phyloP scores from a whole-genome alignment of 2,113 vertebrate species.

The Microcebus murinus region DNA sequence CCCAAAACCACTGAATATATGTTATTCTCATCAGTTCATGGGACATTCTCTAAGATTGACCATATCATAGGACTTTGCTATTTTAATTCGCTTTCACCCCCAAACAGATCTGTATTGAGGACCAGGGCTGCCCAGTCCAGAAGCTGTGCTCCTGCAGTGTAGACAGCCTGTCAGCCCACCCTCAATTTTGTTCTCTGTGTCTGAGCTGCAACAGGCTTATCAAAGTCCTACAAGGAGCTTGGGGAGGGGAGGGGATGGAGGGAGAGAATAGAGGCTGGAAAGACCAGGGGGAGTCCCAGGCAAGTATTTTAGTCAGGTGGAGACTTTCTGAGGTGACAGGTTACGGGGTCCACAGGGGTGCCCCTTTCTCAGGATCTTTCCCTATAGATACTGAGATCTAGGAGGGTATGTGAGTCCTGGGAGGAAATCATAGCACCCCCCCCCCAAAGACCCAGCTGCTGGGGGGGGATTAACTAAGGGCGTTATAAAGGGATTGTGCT shows the following conservation, averaged over 20 bases:
- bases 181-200: not conserved
- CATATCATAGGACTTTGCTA: not conserved
- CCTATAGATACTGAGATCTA: not conserved
- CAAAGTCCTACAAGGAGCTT: not conserved
- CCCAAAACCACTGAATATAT: no score
- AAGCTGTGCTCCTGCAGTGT: not conserved
- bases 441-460: not conserved
- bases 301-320: not conserved
- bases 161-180: rapidly evolving
- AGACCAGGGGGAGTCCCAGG: not conserved
- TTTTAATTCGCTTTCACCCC: not conserved
- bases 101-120: not conserved
- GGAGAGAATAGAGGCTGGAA: not conserved
- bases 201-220: not conserved
- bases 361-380: not conserved
- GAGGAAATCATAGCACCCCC: not conserved
- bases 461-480: not conserved
- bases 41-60: no score
- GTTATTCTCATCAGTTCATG: no score
- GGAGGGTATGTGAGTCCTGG: not conserved
- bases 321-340: not conserved
- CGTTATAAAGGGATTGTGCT: not conserved
- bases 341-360: not conserved
- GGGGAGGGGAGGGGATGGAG: not conserved
- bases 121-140: not conserved